Conservation (phyloP, 2,113 vertebrate genomes). For the Pterocles gutturalis region DNA sequence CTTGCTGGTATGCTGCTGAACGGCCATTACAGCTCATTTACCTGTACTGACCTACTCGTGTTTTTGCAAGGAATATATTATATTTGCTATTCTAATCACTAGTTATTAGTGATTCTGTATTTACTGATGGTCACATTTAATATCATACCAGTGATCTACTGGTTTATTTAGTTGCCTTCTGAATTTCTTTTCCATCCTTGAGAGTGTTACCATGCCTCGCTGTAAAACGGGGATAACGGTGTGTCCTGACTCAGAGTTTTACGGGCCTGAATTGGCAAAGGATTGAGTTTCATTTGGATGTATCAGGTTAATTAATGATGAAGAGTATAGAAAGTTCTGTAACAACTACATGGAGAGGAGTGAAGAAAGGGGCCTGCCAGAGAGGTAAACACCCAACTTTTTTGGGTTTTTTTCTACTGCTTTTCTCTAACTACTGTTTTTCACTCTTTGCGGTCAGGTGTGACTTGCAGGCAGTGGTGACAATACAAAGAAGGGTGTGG, state of each 20-base stretch:
- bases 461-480: background rate
- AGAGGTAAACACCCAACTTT: background rate
- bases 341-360: background rate
- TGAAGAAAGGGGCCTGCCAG: background rate
- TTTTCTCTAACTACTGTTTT: background rate
- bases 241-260: background rate
- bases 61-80: background rate
- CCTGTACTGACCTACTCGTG: background rate
- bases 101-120: background rate
- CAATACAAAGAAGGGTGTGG: too few relatives aligned
- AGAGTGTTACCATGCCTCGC: background rate
- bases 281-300: background rate
- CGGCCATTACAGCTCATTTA: background rate
- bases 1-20: background rate
- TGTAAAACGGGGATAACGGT: background rate
- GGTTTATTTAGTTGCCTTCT: background rate
- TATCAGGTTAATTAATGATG: background rate
- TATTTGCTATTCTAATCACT: background rate
- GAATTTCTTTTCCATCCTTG: background rate
- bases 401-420: rapidly evolving
- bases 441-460: background rate
- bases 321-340: background rate
- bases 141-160: background rate
- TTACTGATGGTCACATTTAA: background rate
- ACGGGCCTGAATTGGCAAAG: background rate